Evolutionary conservation across 2,797 vertebrate genomes (phyloP).

Genomic region (Catostomus latipinnis): DNA sequence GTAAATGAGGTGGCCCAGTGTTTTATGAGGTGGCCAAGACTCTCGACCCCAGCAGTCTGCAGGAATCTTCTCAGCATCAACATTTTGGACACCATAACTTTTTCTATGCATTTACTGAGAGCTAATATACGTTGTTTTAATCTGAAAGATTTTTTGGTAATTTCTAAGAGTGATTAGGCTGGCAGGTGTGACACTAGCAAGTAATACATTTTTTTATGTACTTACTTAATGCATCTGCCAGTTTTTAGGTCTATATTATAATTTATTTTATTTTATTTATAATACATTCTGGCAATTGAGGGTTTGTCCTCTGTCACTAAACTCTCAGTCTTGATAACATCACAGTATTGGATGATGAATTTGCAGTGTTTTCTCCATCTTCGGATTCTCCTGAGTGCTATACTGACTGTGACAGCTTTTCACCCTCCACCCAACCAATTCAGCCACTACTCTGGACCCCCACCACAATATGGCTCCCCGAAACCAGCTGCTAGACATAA

Average conservation of each 20-base stretch:
- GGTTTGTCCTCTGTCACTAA: background rate
- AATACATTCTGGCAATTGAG: background rate
- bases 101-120: background rate
- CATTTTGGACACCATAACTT: slow-evolving; percentile 2
- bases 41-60: slow-evolving; percentile 29
- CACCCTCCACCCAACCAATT: slow-evolving; percentile 65
- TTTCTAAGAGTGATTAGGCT: background rate
- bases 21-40: slow-evolving; percentile 72
- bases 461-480: slow-evolving; percentile 64
- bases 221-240: background rate
- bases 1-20: slow-evolving; percentile 68
- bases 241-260: background rate
- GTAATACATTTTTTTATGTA: background rate
- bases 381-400: slow-evolving; percentile 60
- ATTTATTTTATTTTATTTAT: background rate
- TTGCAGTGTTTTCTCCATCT: slow-evolving; percentile 42
- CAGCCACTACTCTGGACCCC: slow-evolving; percentile 65
- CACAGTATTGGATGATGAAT: slow-evolving; percentile 60
- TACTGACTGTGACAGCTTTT: slow-evolving; percentile 60
- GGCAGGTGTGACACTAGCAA: background rate
- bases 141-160: background rate
- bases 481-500: slow-evolving; percentile 78
- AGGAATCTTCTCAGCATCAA: slow-evolving; percentile 43
- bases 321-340: slow-evolving; percentile 6
- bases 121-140: background rate